Base-by-base conservation (phyloP, 2,888 invertebrate genomes). In the Apantesis nais region DNA sequence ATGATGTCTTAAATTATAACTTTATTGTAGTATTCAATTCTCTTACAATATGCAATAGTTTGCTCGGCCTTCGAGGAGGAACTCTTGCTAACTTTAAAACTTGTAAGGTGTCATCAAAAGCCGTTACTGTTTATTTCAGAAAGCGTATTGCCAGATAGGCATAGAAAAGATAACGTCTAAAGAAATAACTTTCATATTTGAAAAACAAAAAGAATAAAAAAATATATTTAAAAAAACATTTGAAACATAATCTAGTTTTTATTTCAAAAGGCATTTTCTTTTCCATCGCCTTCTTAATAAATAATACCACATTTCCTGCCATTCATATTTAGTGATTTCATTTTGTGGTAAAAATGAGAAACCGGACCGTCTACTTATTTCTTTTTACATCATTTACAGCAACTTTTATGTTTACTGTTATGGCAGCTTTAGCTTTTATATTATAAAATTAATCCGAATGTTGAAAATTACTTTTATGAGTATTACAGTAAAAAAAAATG, bases 221-320 rank as follows among this genome's bases (percentile, higher is more conserved):
- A n/a, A n/a, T n/a, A n/a, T 44, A 19, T 44, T 44, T 44, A 4
- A 1, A 44, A 44, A 52, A 52, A n/a, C 22, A n/a, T 1, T 7
- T 12, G 0, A 11, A 25, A 55, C 22, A n/a, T 52, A 52, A 25
- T 52, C n/a, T 52, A n/a, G n/a, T 25, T 55, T 25, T 52, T 55
- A 41, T 55, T 25, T 55, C 55, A 55, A 12, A 12, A 25, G 11
- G n/a, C n/a, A 25, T 55, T 55, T 55, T 55, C 55, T 52, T 52
- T 52, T 25, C n/a, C n/a, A 55, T 55, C 12, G 25, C 25, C 25
- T 8, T 55, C 25, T 55, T 25, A 25, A 55, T 55, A 55, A 55
- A 25, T 55, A 4, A 25, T 55, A 55, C 25, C 25, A 55, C 14
- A 55, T 55, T 55, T 55, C 55, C 55, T 75, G 60, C 55, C 25